Evolutionary conservation across 1,140 invertebrate species (phyloP), one percentile per base, ranked within the genome.

Genomic region (Trachelipus rathkii): DNA sequence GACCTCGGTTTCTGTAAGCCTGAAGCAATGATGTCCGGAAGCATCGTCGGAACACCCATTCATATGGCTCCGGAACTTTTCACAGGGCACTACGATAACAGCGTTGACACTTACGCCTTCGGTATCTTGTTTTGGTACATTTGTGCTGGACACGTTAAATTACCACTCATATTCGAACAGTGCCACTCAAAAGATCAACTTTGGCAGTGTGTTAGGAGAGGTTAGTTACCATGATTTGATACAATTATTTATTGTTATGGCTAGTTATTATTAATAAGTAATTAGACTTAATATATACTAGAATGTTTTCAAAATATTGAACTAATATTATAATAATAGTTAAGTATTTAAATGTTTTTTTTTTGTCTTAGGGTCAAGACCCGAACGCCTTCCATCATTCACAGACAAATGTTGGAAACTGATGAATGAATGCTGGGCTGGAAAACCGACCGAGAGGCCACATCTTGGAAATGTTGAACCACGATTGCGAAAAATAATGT

Each of bases 41-140:
- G 91, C 79, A 89, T 93, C 74, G 92, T 93, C 10, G 94, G 94
- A 19, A 95, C 94, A 9, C 94, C 94, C 0, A 92, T 95, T 77
- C 94, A 96, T 83, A 96, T 96, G 94, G 93, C 94, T 44, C 94
- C 94, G 0, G 94, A 96, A 86, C 87, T 96, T 23, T 88, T 95
- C 67, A 90, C 89, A 60, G 91, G 92, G 0, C 88, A 90, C 79
- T 96, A 96, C 82, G 92, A 95, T 83, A 92, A 90, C 81, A 90
- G 90, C 77, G 94, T 96, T 15, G 94, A 96, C 83, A 91, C 95
- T 0, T 96, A 95, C 84, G 94, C 94, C 0, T 96, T 96, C 85
- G 94, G 94, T 0, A 93, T 96, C 73, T 85, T 96, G 23, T 95
- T 95, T 85, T 96, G 94, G 94, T 95, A 95, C 81, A 88, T 95